Conservation (phyloP, 2,888 invertebrate genomes). For the Empis stercorea region DNA sequence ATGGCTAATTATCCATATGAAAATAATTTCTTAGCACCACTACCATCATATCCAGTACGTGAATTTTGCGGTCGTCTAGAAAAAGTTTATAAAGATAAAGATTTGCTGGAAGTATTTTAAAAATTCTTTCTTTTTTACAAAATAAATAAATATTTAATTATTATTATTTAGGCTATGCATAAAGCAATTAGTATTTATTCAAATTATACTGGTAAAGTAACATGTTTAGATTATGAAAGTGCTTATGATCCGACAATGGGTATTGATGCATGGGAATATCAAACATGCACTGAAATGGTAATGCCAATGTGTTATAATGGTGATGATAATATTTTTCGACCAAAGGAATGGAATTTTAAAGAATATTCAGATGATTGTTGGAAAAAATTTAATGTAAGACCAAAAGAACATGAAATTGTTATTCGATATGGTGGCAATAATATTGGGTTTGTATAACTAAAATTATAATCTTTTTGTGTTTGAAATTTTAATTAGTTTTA, state of each 20-base stretch:
- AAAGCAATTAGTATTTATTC: slow-evolving; percentile 61
- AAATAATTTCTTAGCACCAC: slow-evolving; percentile 62
- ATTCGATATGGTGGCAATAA: slow-evolving; percentile 70
- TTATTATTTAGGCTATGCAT: slow-evolving; percentile 42
- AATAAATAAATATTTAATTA: not conserved
- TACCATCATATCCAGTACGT: slow-evolving; percentile 77
- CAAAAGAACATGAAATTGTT: slow-evolving; percentile 52
- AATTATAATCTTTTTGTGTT: slow-evolving; percentile 19
- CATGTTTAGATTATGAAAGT: slow-evolving; percentile 54
- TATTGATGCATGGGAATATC: slow-evolving; percentile 66
- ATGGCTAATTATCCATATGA: slow-evolving; percentile 95
- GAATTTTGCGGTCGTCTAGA: slow-evolving; percentile 45
- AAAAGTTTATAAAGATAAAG: slow-evolving; percentile 10
- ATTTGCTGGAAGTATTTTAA: slow-evolving; percentile 14
- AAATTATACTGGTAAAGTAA: slow-evolving; percentile 62
- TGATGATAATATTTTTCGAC: slow-evolving; percentile 71
- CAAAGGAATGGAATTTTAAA: slow-evolving; percentile 57
- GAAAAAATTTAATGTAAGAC: slow-evolving; percentile 52
- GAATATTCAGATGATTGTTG: slow-evolving; percentile 53
- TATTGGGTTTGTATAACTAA: slow-evolving; percentile 42
- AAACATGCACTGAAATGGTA: slow-evolving; percentile 92
- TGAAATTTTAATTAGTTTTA: not conserved
- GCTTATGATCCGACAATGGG: slow-evolving; percentile 46
- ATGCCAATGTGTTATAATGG: slow-evolving; percentile 85
- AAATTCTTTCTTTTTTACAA: no score